Percentiles rank a stretch among this genome's conserved stretches.
Conservation (phyloP, 1,140 invertebrate genomes). For the Daktulosphaira vitifoliae region DNA sequence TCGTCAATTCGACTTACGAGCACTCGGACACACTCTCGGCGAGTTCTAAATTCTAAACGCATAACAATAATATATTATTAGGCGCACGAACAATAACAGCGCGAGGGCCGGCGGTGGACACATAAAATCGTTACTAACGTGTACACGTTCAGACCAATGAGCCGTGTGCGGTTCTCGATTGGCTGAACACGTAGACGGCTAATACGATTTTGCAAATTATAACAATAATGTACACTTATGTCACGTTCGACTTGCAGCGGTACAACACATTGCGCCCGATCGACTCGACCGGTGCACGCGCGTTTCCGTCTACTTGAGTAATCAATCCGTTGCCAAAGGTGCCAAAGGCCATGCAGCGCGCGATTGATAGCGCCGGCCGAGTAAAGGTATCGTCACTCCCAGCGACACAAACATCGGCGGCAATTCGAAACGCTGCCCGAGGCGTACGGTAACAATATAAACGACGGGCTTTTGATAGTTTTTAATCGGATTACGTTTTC, state of each 20-base stretch:
- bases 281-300: not conserved
- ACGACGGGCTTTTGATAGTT: conserved; percentile 22
- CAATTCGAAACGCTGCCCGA: conserved; percentile 23
- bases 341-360: no score
- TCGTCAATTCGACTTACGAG: no score
- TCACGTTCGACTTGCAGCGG: not conserved
- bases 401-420: not conserved
- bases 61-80: not conserved
- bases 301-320: conserved; percentile 19
- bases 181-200: conserved; percentile 10
- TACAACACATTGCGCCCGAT: not conserved
- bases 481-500: conserved; percentile 25
- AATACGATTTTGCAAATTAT: conserved; percentile 17
- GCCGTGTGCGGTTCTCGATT: conserved; percentile 26
- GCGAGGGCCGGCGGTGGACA: no score
- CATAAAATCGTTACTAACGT: no score
- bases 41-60: no score
- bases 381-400: no score
- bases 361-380: no score
- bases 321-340: conserved; percentile 13
- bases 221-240: not conserved
- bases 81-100: not conserved
- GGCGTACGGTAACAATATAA: not conserved
- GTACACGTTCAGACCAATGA: conserved; percentile 10
- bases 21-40: no score